Evolutionary conservation across 2,113 vertebrate species (phyloP).

Genomic region (Psittacus erithacus): DNA sequence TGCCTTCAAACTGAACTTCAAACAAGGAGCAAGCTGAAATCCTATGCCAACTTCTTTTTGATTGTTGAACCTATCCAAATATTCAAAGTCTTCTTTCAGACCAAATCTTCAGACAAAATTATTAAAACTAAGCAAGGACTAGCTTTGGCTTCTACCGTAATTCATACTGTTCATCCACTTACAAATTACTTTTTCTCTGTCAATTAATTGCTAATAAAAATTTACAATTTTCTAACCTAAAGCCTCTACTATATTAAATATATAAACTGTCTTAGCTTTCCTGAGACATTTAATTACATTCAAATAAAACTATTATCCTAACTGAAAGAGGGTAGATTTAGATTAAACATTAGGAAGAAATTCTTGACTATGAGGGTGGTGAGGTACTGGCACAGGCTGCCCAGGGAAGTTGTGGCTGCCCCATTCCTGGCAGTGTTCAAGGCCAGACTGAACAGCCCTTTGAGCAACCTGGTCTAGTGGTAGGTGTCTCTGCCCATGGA

Average conservation of each 20-base stretch:
- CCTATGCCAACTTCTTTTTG: background rate
- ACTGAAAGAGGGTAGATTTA: background rate
- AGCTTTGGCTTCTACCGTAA: background rate
- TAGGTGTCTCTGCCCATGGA: background rate
- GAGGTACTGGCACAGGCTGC: background rate
- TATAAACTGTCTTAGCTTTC: background rate
- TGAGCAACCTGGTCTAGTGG: background rate
- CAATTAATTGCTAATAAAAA: background rate
- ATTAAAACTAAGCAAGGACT: background rate
- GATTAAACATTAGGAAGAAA: background rate
- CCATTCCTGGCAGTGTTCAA: background rate
- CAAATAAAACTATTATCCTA: constrained; percentile 12
- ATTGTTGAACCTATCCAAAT: background rate
- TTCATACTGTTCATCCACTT: background rate
- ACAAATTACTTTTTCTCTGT: background rate
- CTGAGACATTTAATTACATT: background rate
- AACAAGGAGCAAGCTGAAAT: background rate
- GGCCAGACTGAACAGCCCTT: background rate
- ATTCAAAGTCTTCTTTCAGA: background rate
- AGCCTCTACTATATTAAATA: background rate
- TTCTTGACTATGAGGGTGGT: background rate
- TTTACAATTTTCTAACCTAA: background rate
- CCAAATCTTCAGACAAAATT: background rate
- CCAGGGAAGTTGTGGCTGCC: background rate
- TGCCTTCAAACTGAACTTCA: background rate